Evolutionary conservation across 2,797 vertebrate species (phyloP).

Genomic region (Oreortyx pictus): DNA sequence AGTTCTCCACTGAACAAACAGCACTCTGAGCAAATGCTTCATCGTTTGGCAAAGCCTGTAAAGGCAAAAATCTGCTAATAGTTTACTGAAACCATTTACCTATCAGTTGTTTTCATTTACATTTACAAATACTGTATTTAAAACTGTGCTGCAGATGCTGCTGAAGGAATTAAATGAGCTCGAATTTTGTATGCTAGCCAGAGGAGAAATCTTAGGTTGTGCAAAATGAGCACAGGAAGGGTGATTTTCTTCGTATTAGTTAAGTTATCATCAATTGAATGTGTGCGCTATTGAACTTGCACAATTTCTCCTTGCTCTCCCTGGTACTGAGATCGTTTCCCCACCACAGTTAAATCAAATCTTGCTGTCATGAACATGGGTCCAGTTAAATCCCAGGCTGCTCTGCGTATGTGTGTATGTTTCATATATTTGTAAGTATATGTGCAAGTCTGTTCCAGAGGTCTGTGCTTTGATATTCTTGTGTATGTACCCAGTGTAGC

Average conservation of each 20-base stretch:
- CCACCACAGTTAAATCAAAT: not conserved
- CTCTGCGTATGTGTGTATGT: accelerated
- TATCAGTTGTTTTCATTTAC: conserved; percentile 10
- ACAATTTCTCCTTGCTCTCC: not conserved
- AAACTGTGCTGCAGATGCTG: not conserved
- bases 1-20: conserved; percentile 14
- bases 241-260: not conserved
- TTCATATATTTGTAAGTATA: accelerated
- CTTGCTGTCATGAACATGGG: not conserved
- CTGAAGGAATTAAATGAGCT: conserved; percentile 10
- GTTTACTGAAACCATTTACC: conserved; percentile 30
- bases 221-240: not conserved
- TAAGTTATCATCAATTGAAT: conserved; percentile 17
- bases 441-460: accelerated
- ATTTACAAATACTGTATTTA: not conserved
- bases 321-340: not conserved
- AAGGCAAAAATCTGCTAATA: not conserved
- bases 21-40: not conserved
- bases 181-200: not conserved
- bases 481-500: not conserved
- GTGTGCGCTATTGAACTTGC: not conserved
- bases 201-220: not conserved
- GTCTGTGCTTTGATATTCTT: accelerated
- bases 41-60: not conserved
- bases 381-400: not conserved